Conservation (phyloP, 2,888 invertebrate genomes). For the Tenodera sinensis region DNA sequence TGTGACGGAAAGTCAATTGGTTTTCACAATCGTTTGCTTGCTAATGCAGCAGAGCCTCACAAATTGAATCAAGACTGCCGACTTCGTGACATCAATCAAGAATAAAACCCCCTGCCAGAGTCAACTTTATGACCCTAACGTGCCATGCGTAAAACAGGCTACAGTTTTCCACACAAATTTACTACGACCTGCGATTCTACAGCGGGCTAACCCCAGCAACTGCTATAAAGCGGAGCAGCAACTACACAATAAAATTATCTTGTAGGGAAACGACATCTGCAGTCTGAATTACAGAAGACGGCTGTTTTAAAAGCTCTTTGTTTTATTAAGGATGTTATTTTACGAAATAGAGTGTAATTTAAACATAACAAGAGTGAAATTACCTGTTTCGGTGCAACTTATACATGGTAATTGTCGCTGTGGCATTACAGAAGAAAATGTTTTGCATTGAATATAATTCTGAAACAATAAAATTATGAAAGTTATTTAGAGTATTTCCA, state of each 20-base stretch:
- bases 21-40: background rate
- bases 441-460: too few relatives aligned
- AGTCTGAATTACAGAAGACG: too few relatives aligned
- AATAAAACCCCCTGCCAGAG: background rate
- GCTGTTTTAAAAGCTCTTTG: too few relatives aligned
- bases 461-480: too few relatives aligned
- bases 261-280: background rate
- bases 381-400: too few relatives aligned
- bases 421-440: too few relatives aligned
- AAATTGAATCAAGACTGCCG: background rate
- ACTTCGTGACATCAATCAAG: background rate
- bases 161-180: background rate
- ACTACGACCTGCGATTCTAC: background rate
- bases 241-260: background rate
- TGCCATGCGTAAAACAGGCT: background rate
- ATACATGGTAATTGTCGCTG: too few relatives aligned
- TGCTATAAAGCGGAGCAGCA: background rate
- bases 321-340: too few relatives aligned
- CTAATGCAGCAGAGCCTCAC: background rate
- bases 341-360: too few relatives aligned
- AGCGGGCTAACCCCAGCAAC: background rate
- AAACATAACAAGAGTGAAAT: too few relatives aligned
- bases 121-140: background rate
- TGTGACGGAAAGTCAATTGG: background rate
- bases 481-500: too few relatives aligned